Percentiles rank a stretch among this genome's conserved stretches.
Evolutionary conservation across 2,797 vertebrate species (phyloP).

Genomic region (Acestrorhynchus altus): DNA sequence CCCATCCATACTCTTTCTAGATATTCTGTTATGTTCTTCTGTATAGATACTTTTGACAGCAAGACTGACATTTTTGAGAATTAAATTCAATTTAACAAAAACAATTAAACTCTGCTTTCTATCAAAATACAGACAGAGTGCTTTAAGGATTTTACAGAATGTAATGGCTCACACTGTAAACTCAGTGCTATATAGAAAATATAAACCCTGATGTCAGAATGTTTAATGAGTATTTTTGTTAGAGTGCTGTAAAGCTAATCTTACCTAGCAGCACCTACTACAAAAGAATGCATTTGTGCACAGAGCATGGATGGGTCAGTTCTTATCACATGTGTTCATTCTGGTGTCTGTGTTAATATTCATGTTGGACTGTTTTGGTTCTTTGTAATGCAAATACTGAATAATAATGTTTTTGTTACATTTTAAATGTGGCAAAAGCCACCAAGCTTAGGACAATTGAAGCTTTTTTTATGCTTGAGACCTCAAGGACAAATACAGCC

Average conservation of each 20-base stretch:
- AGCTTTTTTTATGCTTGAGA: background rate
- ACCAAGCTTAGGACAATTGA: background rate
- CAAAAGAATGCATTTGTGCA: no score
- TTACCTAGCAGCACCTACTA: no score
- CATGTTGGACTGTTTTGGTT: background rate
- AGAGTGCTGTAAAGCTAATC: no score
- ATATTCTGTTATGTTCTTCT: background rate
- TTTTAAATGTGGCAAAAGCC: background rate
- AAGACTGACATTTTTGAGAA: constrained; percentile 41
- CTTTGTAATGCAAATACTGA: background rate
- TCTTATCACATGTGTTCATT: background rate
- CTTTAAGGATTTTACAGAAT: no score
- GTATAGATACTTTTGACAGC: background rate
- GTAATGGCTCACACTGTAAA: no score
- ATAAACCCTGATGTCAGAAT: no score
- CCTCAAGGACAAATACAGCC: background rate
- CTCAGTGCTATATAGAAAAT: constrained; percentile 65
- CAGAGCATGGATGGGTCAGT: background rate
- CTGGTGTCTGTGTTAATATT: background rate
- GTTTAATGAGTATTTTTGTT: no score
- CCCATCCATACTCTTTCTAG: background rate
- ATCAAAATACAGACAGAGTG: no score
- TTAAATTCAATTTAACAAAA: no score
- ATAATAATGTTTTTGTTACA: background rate
- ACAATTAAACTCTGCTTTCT: no score